Percentiles rank a stretch among this genome's conserved stretches.
Evolutionary conservation across 2,113 vertebrate species (phyloP).

Genomic region (Porphyrio hochstetteri): DNA sequence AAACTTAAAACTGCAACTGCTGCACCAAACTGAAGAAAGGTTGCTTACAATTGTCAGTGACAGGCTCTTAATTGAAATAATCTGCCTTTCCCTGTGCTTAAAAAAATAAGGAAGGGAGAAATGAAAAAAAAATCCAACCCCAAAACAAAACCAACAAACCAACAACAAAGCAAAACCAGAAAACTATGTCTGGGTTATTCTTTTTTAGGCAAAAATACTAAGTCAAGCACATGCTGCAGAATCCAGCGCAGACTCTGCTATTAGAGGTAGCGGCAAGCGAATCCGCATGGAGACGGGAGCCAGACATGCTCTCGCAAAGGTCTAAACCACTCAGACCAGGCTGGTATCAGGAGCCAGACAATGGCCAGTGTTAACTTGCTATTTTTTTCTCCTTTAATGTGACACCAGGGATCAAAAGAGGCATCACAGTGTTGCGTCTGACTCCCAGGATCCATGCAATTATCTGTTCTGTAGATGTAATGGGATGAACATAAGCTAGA

Average conservation of each 20-base stretch:
- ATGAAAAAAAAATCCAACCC: background rate
- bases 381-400: conserved; percentile 19
- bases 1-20: conserved; percentile 70
- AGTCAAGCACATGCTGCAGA: conserved; percentile 43
- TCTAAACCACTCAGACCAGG: background rate
- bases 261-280: conserved; percentile 22
- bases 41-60: conserved; percentile 64
- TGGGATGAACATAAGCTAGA: conserved; percentile 14
- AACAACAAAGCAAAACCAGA: background rate
- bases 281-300: background rate
- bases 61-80: conserved; percentile 76
- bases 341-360: conserved; percentile 8
- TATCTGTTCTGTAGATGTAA: conserved; percentile 2
- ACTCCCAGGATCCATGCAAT: conserved; percentile 13
- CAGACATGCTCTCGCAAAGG: background rate
- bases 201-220: conserved; percentile 51
- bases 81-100: conserved; percentile 44
- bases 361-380: background rate
- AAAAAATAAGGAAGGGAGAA: background rate
- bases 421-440: background rate
- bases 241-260: conserved; percentile 15
- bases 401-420: conserved; percentile 34
- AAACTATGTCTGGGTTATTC: background rate
- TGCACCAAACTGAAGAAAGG: conserved; percentile 67
- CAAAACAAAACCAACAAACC: background rate